Evolutionary conservation across 1,140 invertebrate species (phyloP).

Genomic region (Apolygus lucorum): DNA sequence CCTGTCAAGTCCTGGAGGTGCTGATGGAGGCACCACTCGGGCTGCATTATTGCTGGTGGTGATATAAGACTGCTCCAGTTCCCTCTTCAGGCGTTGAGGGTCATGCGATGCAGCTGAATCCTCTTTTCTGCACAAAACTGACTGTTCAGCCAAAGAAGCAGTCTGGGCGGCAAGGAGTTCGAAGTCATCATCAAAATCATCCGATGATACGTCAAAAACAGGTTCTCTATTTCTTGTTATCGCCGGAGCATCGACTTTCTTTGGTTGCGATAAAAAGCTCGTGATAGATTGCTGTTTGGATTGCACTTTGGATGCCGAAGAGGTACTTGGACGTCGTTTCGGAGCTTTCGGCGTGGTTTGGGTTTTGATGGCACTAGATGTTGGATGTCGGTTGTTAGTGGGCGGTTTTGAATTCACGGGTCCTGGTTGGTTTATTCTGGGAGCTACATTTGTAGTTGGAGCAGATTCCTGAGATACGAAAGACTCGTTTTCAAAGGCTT

Average conservation of each 20-base stretch:
- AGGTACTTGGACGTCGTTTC: not conserved
- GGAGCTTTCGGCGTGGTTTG: not conserved
- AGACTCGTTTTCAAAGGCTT: conserved; percentile 19
- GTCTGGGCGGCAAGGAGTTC: conserved; percentile 13
- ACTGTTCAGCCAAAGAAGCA: conserved; percentile 12
- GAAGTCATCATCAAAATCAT: conserved; percentile 24
- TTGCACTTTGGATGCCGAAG: too few species aligned
- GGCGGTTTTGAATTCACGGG: not conserved
- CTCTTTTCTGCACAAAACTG: not conserved
- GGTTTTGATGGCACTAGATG: not conserved
- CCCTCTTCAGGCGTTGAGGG: not conserved
- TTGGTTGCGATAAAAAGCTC: not conserved
- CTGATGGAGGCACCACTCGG: not conserved
- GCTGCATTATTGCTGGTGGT: not conserved
- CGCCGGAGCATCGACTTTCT: not conserved
- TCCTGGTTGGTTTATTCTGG: not conserved
- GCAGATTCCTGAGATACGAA: too few species aligned
- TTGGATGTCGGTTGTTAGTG: too few species aligned
- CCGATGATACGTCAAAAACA: not conserved
- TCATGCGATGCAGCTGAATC: too few species aligned
- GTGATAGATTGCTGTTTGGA: not conserved
- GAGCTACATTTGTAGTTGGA: too few species aligned
- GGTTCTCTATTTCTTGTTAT: not conserved
- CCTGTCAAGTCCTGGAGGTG: too few species aligned
- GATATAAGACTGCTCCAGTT: not conserved